phyloP scores from a whole-genome alignment of 2,888 invertebrate species.

The Noctuana brunneofusca region DNA sequence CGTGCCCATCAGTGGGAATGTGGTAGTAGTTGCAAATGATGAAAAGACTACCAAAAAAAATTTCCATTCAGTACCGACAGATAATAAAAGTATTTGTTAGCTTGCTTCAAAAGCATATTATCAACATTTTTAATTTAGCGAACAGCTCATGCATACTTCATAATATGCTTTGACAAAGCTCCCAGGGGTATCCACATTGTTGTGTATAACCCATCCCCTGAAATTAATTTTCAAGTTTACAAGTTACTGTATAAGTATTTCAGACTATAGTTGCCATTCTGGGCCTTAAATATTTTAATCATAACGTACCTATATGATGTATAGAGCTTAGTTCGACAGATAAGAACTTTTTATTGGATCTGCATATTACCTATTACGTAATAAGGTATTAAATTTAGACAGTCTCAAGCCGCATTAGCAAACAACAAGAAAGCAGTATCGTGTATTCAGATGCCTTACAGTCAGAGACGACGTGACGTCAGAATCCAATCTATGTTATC shows the following conservation, averaged over 20 bases:
- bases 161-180: slow-evolving; percentile 13
- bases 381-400: not conserved
- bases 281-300: not conserved
- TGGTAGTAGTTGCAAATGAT: too few species aligned
- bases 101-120: slow-evolving; percentile 6
- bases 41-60: not conserved
- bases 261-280: not conserved
- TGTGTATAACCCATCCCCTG: slow-evolving; percentile 11
- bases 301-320: not conserved
- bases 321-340: not conserved
- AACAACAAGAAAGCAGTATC: not conserved
- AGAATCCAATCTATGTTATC: slow-evolving; percentile 1
- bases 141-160: slow-evolving; percentile 27
- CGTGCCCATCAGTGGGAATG: too few species aligned
- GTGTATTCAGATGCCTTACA: not conserved
- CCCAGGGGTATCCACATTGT: slow-evolving; percentile 22
- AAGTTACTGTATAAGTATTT: slow-evolving; percentile 11
- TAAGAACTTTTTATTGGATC: not conserved
- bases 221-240: slow-evolving; percentile 26
- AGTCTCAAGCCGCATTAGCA: not conserved
- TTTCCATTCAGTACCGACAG: not conserved
- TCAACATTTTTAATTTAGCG: slow-evolving; percentile 23
- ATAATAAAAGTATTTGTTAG: not conserved
- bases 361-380: slow-evolving; percentile 3
- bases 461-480: not conserved